Evolutionary conservation across 2,797 vertebrate genomes (phyloP), one percentile per base, ranked within the genome.

Genomic region (Chelonia mydas): DNA sequence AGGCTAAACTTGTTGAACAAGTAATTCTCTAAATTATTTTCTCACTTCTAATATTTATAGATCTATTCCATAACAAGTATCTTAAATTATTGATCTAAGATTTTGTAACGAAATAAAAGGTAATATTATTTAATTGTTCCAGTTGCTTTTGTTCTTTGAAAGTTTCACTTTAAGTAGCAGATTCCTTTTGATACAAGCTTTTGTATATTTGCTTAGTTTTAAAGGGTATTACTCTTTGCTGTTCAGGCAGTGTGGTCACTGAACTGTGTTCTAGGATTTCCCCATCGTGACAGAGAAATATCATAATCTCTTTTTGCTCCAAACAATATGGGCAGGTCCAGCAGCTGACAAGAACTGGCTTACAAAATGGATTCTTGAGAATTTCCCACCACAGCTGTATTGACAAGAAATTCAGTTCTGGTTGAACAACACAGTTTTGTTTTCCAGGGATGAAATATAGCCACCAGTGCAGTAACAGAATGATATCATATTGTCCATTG

Each of bases 401-500:
- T 94, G 96, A 97, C 90, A 90, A 93, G 83, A 94, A 96, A 55
- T 83, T 45, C 54, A 93, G 68, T 86, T 88, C 0, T 49, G 76
- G 78, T 93, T 93, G 93, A 94, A 95, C 84, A 96, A 55, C 0
- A 0, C n/a, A 53, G 27, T 88, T 93, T 94, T 96, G 92, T 96
- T 92, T 95, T 91, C 90, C 41, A 81, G 93, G 79, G 72, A 87
- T 96, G 94, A 97, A 90, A 83, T 85, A 82, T 55, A 84, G 92
- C 54, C 83, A 6, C 86, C 92, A 87, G 79, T 96, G 90, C 92
- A 96, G 49, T 97, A 96, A 86, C 89, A 89, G 88, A 10, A 93
- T 96, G 92, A 95, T 97, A 97, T 93, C 92, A 94, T 92, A 27
- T 65, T 95, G 96, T 94, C 94, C 93, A 91, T 57, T 55, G 90